Evolutionary conservation across 2,113 vertebrate species (phyloP).

Genomic region (Burhinus oedicnemus): DNA sequence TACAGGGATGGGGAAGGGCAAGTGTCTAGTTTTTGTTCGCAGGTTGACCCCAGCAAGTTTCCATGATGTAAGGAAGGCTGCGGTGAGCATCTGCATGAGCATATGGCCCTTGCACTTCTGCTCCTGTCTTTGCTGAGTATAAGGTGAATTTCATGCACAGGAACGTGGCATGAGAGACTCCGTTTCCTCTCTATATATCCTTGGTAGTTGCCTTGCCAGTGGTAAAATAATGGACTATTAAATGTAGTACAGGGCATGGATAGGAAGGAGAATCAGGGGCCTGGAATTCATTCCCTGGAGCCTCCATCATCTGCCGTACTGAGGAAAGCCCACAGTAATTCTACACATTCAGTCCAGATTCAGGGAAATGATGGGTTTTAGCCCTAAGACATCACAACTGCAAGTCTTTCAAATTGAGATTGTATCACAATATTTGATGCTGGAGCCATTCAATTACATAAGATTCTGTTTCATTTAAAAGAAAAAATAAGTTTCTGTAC

Average conservation of each 20-base stretch:
- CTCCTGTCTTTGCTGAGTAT: fast-evolving
- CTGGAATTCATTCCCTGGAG: neutral
- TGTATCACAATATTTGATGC: neutral
- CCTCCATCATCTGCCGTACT: neutral
- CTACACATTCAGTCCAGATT: neutral
- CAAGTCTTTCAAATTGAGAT: neutral
- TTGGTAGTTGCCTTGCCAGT: neutral
- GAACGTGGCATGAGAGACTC: neutral
- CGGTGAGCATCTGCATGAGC: neutral
- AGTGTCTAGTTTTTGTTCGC: neutral
- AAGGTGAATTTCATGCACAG: fast-evolving
- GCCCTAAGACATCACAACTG: neutral
- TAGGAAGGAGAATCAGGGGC: neutral
- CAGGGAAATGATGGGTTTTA: neutral
- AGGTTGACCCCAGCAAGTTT: neutral
- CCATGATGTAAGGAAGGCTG: neutral
- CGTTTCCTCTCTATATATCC: neutral
- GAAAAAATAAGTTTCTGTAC: neutral
- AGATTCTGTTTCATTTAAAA: slow-evolving; percentile 28
- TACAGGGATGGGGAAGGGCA: neutral
- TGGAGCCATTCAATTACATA: slow-evolving; percentile 1
- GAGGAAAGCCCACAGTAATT: slow-evolving; percentile 10
- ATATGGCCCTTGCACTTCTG: neutral
- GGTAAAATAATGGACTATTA: neutral
- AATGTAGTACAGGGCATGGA: neutral